Evolutionary conservation across 2,797 vertebrate species (phyloP).

Genomic region (Cryptoprocta ferox): DNA sequence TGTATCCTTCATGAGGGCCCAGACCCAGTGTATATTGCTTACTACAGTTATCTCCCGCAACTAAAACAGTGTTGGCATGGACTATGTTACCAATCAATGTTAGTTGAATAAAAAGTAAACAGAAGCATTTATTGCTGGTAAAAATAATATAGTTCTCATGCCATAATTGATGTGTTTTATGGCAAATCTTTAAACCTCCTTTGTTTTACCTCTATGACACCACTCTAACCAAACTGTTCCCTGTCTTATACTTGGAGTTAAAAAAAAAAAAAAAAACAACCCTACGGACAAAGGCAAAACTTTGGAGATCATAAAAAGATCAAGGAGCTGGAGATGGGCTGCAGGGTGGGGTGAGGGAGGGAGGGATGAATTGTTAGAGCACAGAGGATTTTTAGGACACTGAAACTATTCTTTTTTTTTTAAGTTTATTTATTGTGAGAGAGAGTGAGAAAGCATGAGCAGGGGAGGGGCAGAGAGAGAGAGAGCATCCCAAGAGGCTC

Average conservation of each 20-base stretch:
- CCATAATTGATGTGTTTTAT: neutral
- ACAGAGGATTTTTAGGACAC: neutral
- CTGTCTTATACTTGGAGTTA: neutral
- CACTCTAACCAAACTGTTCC: neutral
- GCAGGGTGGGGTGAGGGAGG: neutral
- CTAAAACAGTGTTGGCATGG: neutral
- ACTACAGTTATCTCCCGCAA: neutral
- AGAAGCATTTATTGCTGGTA: neutral
- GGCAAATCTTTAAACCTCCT: neutral
- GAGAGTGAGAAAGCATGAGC: no score
- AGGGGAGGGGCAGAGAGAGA: no score
- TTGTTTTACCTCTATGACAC: neutral
- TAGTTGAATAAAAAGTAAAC: neutral
- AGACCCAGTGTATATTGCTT: neutral
- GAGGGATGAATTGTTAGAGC: neutral
- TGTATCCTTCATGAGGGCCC: neutral
- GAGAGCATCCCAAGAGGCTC: no score
- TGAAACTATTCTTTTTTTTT: neutral
- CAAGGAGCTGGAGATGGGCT: neutral
- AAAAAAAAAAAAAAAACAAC: neutral
- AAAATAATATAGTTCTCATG: neutral
- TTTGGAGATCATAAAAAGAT: neutral
- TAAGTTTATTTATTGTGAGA: no score
- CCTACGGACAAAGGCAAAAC: neutral
- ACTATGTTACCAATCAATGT: neutral